Base-by-base conservation (phyloP, 2,888 invertebrate species). In the Apodemia zela region DNA sequence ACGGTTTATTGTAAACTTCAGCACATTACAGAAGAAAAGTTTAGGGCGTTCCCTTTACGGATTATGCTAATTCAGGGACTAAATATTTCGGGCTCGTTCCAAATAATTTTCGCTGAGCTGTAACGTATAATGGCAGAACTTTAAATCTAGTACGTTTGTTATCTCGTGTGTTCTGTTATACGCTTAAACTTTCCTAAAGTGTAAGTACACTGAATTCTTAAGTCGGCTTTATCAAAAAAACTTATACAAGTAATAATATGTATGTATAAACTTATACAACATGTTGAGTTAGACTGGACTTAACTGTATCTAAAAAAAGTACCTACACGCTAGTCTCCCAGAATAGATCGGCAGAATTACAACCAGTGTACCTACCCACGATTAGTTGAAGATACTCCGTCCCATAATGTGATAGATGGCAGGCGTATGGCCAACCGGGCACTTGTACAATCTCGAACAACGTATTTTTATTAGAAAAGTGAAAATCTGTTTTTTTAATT, bases 21-120 rank as follows among this genome's bases (percentile, higher is more conserved):
- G 51, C 51, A 54, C 51, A 54, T 54, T 54, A 54, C 61, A 61
- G 54, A 51, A 17, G 29, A 61, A 61, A 61, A 61, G 61, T 51
- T 61, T 54, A 25, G 15, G 54, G 54, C 29, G 63, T 63, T 73
- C 75, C 72, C 71, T 54, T 54, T 54, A 67, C 74, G 83, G 87
- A 85, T 88, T 87, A 89, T 85, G 83, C 75, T 85, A 85, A 88
- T 87, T 80, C 74, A 71, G 70, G 77, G 79, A 69, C 77, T 77
- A 81, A 85, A 87, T 85, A 84, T 85, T 86, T 84, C 76, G 77
- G 74, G 79, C 78, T 78, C 84, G 78, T 87, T 85, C 79, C 79
- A 82, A 87, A 87, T 84, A 82, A 87, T 87, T 84, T 84, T 77
- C 77, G 74, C 73, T 69, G 72, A 74, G 75, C 79, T 77, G 71